Conservation (phyloP, 2,797 vertebrate species). For the Champsocephalus gunnari region DNA sequence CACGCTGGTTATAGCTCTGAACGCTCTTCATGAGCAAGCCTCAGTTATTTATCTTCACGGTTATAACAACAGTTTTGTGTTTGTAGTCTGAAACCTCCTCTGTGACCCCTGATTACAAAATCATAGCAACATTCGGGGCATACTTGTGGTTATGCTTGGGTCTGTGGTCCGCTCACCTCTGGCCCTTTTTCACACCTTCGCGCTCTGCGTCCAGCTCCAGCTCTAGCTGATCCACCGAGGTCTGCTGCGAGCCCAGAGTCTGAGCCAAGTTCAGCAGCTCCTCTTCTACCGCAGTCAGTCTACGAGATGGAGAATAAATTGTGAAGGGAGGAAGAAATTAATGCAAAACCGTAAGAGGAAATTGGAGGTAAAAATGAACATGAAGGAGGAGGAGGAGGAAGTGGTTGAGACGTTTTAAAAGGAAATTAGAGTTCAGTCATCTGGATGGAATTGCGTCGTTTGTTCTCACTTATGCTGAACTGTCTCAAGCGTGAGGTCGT, state of each 20-base stretch:
- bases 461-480: slow-evolving; percentile 91
- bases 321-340: slow-evolving; percentile 11
- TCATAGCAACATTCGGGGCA: not conserved
- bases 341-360: slow-evolving; percentile 8
- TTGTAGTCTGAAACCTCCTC: slow-evolving; percentile 11
- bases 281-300: slow-evolving; percentile 87
- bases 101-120: slow-evolving; percentile 15
- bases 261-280: slow-evolving; percentile 80
- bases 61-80: not conserved
- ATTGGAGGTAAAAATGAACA: not conserved
- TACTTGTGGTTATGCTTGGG: not conserved
- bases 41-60: slow-evolving; percentile 36
- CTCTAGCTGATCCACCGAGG: slow-evolving; percentile 86
- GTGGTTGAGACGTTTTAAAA: slow-evolving; percentile 18
- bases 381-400: slow-evolving; percentile 7
- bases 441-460: not conserved
- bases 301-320: slow-evolving; percentile 44
- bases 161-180: slow-evolving; percentile 81
- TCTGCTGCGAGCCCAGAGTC: slow-evolving; percentile 82
- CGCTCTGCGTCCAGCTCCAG: slow-evolving; percentile 83
- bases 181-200: slow-evolving; percentile 77
- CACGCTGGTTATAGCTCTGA: slow-evolving; percentile 44
- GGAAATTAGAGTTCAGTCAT: slow-evolving; percentile 23
- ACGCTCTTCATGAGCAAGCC: slow-evolving; percentile 14
- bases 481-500: slow-evolving; percentile 92